phyloP scores from a whole-genome alignment of 2,113 vertebrate species.

The Caranx melampygus region DNA sequence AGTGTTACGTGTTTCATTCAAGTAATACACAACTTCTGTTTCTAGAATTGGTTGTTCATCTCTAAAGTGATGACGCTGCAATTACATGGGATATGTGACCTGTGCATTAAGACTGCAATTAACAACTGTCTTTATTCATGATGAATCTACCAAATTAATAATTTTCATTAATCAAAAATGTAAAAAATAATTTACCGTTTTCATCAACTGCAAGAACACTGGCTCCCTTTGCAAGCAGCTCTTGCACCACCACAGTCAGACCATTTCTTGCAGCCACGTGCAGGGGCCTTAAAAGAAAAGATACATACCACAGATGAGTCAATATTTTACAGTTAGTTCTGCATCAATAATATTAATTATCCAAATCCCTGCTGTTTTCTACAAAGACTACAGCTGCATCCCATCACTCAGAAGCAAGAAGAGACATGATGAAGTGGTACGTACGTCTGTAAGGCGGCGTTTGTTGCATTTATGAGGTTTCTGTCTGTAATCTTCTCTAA shows the following conservation, averaged over 20 bases:
- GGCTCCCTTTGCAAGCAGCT: slow-evolving; percentile 96
- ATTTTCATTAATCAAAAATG: no score
- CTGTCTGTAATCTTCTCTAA: slow-evolving; percentile 97
- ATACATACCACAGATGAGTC: neutral
- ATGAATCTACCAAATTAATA: no score
- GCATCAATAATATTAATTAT: slow-evolving; percentile 23
- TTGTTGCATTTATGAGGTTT: slow-evolving; percentile 99
- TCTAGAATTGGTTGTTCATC: neutral
- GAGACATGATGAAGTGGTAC: slow-evolving; percentile 64
- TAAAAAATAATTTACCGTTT: slow-evolving; percentile 87
- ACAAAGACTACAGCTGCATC: neutral
- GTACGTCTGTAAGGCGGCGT: slow-evolving; percentile 98
- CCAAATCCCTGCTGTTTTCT: neutral
- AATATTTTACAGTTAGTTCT: slow-evolving; percentile 6
- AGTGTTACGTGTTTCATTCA: neutral
- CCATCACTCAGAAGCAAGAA: neutral
- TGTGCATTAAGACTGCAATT: neutral
- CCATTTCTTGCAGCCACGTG: slow-evolving; percentile 98
- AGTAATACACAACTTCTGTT: neutral
- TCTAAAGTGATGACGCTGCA: neutral
- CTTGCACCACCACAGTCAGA: slow-evolving; percentile 96
- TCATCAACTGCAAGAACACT: slow-evolving; percentile 99
- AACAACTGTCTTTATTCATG: neutral
- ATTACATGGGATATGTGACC: neutral
- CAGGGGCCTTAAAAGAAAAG: slow-evolving; percentile 87